Conservation (phyloP, 2,797 vertebrate species). For the Mionectes olivaceus region DNA sequence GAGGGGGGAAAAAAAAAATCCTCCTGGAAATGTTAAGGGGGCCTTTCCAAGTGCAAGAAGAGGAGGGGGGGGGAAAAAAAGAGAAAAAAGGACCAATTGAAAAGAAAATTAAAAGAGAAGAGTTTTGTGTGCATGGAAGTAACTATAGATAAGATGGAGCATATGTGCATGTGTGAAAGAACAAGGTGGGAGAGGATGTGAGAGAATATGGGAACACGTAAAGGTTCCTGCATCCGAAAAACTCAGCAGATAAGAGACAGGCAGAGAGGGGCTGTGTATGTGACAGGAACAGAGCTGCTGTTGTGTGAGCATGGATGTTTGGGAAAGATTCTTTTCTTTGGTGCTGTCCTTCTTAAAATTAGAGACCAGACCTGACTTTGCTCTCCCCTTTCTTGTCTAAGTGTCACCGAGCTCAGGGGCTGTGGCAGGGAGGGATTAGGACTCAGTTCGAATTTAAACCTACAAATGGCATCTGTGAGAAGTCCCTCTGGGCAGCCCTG, state of each 20-base stretch:
- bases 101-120: not conserved
- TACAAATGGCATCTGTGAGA: fast-evolving
- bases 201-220: conserved; percentile 3
- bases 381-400: not conserved
- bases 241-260: not conserved
- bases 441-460: not conserved
- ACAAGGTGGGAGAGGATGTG: conserved; percentile 41
- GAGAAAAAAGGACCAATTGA: not conserved
- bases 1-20: not conserved
- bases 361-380: not conserved
- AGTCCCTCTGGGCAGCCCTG: not conserved
- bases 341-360: not conserved
- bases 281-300: not conserved
- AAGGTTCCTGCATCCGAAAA: not conserved
- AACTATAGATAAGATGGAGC: conserved; percentile 4
- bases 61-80: not conserved
- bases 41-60: not conserved
- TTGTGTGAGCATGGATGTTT: not conserved
- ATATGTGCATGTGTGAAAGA: conserved; percentile 61
- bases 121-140: not conserved
- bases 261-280: not conserved
- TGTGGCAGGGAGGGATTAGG: not conserved
- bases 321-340: not conserved
- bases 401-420: not conserved
- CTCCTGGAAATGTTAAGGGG: not conserved